Evolutionary conservation across 1,140 invertebrate genomes (phyloP).

Genomic region (Eurosta solidaginis): DNA sequence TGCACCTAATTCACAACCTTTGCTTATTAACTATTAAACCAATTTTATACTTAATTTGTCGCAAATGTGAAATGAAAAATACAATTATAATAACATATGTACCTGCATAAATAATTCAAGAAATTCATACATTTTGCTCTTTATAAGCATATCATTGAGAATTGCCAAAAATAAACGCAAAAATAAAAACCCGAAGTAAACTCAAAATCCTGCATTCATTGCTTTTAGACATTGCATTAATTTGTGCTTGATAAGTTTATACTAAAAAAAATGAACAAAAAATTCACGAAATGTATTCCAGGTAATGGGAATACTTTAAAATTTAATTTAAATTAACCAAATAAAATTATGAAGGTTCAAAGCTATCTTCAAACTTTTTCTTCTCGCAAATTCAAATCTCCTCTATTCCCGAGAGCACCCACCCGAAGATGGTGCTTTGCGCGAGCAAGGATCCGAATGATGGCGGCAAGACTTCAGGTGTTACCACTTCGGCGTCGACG

Average conservation of each 20-base stretch:
- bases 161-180: background rate
- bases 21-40: background rate
- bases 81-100: background rate
- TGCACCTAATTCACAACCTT: background rate
- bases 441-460: too few species aligned
- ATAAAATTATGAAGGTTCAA: background rate
- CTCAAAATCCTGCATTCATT: background rate
- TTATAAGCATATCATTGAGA: background rate
- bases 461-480: too few species aligned
- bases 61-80: slow-evolving; percentile 22
- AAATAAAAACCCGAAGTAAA: background rate
- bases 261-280: background rate
- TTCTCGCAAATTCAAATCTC: too few species aligned
- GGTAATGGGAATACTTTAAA: background rate
- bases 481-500: too few species aligned
- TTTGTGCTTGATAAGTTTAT: background rate
- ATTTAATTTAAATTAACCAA: background rate
- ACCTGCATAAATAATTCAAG: background rate
- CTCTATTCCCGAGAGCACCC: too few species aligned
- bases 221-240: background rate
- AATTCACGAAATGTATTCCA: background rate
- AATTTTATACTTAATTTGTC: background rate
- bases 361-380: too few species aligned
- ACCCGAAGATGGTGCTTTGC: too few species aligned
- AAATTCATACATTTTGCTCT: background rate